phyloP scores from a whole-genome alignment of 2,113 vertebrate genomes.

The Rhabdomys dilectus region DNA sequence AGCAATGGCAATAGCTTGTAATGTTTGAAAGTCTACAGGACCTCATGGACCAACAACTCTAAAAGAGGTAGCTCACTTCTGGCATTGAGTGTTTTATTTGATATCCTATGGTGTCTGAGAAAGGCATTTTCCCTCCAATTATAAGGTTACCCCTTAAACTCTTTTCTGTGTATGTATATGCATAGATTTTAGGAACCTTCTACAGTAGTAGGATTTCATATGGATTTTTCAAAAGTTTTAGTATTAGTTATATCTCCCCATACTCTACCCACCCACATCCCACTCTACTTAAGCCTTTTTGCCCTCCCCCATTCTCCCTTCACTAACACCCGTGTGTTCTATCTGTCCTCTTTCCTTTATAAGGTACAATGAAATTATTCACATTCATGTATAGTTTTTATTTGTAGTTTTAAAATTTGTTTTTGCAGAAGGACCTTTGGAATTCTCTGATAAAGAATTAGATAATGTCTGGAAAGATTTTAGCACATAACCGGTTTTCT shows the following conservation, averaged over 20 bases:
- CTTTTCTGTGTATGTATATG: background rate
- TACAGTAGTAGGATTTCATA: background rate
- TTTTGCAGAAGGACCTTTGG: background rate
- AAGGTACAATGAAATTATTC: background rate
- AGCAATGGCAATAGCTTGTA: background rate
- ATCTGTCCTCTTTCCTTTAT: background rate
- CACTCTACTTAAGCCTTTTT: background rate
- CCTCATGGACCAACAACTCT: background rate
- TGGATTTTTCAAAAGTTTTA: background rate
- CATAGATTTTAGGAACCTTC: background rate
- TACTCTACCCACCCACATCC: background rate
- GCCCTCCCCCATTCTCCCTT: background rate
- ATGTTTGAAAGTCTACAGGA: background rate
- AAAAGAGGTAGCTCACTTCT: background rate
- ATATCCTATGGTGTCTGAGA: background rate
- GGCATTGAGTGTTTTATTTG: too few relatives aligned
- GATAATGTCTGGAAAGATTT: background rate
- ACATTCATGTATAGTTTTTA: background rate
- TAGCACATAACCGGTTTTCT: background rate
- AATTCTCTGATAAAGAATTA: background rate
- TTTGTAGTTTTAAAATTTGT: background rate
- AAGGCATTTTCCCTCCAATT: background rate
- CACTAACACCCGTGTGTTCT: too few relatives aligned
- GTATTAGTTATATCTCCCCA: too few relatives aligned
- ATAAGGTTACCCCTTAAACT: background rate